phyloP scores from a whole-genome alignment of 2,888 invertebrate genomes.

The Aphidoletes aphidimyza region DNA sequence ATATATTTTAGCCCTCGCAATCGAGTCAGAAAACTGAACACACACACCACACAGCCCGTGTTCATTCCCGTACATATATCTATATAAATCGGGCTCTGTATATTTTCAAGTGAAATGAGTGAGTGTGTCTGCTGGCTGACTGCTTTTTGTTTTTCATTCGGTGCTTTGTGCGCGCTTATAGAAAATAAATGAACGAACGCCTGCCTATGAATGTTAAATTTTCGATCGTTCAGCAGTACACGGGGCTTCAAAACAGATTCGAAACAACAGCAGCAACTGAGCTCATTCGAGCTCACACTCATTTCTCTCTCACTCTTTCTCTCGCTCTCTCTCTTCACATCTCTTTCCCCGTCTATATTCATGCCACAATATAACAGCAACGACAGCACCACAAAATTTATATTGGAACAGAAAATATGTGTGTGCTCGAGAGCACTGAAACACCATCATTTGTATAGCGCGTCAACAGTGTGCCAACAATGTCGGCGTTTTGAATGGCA shows the following conservation, averaged over 20 bases:
- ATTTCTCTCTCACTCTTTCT: too few species aligned
- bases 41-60: background rate
- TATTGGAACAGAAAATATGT: conserved; percentile 39
- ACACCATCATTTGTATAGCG: conserved; percentile 48
- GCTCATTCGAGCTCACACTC: too few species aligned
- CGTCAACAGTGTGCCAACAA: conserved; percentile 27
- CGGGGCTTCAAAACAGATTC: background rate
- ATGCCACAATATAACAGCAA: conserved; percentile 45
- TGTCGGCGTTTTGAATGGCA: background rate
- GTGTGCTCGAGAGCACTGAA: conserved; percentile 46
- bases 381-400: conserved; percentile 51
- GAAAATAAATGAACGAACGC: conserved; percentile 51
- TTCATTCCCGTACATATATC: too few species aligned
- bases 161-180: conserved; percentile 50
- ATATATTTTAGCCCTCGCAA: conserved; percentile 50
- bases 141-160: background rate
- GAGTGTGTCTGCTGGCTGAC: conserved; percentile 49
- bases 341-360: background rate
- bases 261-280: conserved; percentile 40
- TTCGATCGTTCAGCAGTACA: conserved; percentile 51
- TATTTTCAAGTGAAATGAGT: conserved; percentile 50
- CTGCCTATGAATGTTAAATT: conserved; percentile 51
- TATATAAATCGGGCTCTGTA: too few species aligned
- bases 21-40: conserved; percentile 21
- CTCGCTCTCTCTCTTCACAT: too few species aligned